These are phyloP conservation scores for Heliconius cydno DNA, from an alignment of 2,888 invertebrate species.

Conservation along the genomic window DNA sequence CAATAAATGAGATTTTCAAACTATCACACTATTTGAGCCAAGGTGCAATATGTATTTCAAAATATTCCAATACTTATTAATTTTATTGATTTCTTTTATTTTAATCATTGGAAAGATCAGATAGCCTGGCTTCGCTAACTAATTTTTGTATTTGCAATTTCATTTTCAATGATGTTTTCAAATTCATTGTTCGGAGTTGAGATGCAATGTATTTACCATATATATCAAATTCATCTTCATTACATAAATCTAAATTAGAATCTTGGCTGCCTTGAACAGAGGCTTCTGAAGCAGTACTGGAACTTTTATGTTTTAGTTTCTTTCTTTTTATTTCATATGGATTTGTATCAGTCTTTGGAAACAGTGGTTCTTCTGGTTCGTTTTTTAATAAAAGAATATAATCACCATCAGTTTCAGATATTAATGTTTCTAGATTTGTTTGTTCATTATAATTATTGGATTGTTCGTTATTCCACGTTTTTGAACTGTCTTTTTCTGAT, in stretches of 20 bases:
- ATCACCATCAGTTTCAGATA: conserved; percentile 53
- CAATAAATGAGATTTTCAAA: no score
- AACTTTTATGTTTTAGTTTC: conserved; percentile 58
- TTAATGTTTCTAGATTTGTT: conserved; percentile 52
- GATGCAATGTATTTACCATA: conserved; percentile 76
- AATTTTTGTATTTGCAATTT: conserved; percentile 74
- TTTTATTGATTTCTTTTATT: background rate
- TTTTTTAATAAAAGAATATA: conserved; percentile 58
- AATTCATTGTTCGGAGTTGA: conserved; percentile 71
- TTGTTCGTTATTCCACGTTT: conserved; percentile 49
- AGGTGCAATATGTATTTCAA: no score
- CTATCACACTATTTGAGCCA: no score
- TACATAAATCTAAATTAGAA: conserved; percentile 52
- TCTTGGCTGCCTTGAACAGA: conserved; percentile 56
- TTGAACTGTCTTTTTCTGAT: conserved; percentile 37
- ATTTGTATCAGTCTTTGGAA: conserved; percentile 16
- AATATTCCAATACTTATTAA: background rate
- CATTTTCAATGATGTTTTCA: conserved; percentile 67
- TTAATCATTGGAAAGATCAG: conserved; percentile 52
- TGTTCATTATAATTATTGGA: conserved; percentile 50
- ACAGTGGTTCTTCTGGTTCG: conserved; percentile 54
- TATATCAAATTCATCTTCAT: conserved; percentile 77
- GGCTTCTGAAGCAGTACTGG: conserved; percentile 58
- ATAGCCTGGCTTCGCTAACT: conserved; percentile 71
- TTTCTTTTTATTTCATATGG: conserved; percentile 58